A percentile compares a stretch with the other conserved stretches of the same genome.
Evolutionary conservation across 1,140 invertebrate species (phyloP).

Genomic region (Leptinotarsa texana): DNA sequence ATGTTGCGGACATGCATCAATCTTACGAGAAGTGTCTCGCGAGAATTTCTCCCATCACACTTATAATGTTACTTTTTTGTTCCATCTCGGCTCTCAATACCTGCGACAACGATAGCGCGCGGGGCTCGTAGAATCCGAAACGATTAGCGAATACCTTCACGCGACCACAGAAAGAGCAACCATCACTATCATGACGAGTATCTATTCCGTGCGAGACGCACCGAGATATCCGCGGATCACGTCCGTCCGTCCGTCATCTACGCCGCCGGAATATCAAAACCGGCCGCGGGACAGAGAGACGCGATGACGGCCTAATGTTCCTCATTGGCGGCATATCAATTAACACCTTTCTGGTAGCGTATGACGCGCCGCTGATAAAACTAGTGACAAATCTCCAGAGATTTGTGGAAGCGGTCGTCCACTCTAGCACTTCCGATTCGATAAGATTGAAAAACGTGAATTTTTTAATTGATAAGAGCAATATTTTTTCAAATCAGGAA

Average conservation of each 20-base stretch:
- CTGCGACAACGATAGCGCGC: slow-evolving; percentile 17
- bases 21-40: too few relatives aligned
- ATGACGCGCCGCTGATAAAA: not conserved
- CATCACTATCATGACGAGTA: not conserved
- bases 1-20: not conserved
- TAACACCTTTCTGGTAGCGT: slow-evolving; percentile 26
- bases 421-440: too few relatives aligned
- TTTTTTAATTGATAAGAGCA: too few relatives aligned
- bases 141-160: slow-evolving; percentile 36
- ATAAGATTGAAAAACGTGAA: too few relatives aligned
- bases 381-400: not conserved
- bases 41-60: not conserved
- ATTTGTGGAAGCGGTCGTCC: not conserved
- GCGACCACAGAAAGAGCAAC: slow-evolving; percentile 6
- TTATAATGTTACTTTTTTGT: not conserved
- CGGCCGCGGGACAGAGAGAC: not conserved
- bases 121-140: slow-evolving; percentile 26
- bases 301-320: slow-evolving; percentile 25
- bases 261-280: slow-evolving; percentile 7
- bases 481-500: too few relatives aligned
- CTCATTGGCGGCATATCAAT: slow-evolving; percentile 33
- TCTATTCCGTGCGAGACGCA: slow-evolving; percentile 31
- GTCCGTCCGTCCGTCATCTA: slow-evolving; percentile 34
- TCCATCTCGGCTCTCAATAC: slow-evolving; percentile 23
- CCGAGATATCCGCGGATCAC: slow-evolving; percentile 31